Conservation (phyloP, 2,797 vertebrate species). For the Tenualosa ilisha region DNA sequence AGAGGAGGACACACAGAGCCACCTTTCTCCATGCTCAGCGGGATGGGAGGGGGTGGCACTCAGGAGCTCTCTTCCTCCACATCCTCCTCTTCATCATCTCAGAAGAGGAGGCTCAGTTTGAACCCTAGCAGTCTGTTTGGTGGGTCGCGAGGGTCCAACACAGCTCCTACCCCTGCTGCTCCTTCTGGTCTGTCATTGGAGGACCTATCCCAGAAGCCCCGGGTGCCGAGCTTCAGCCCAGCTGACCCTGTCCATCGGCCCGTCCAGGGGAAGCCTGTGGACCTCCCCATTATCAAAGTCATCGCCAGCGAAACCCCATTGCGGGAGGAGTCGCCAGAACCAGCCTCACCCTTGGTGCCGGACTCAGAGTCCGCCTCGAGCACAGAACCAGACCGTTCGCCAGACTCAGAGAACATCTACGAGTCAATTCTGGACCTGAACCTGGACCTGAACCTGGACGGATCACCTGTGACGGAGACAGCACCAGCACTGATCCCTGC, state of each 20-base stretch:
- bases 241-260: constrained; percentile 57
- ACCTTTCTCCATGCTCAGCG: constrained; percentile 34
- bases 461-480: constrained; percentile 48
- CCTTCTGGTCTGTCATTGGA: constrained; percentile 19
- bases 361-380: constrained; percentile 36
- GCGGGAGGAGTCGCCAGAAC: constrained; percentile 30
- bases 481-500: not conserved
- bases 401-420: constrained; percentile 73
- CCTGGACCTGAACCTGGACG: constrained; percentile 69
- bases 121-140: constrained; percentile 21
- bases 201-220: constrained; percentile 37
- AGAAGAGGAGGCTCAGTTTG: constrained; percentile 49
- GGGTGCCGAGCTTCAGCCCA: constrained; percentile 68
- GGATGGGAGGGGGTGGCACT: not conserved
- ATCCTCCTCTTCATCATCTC: constrained; percentile 16
- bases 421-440: constrained; percentile 77
- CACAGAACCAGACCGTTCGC: constrained; percentile 45
- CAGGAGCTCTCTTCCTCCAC: not conserved
- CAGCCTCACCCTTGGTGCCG: constrained; percentile 40
- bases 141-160: not conserved
- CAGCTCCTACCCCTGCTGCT: not conserved
- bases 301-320: constrained; percentile 20
- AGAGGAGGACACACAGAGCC: constrained; percentile 37
- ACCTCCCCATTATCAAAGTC: constrained; percentile 57
- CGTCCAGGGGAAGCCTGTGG: constrained; percentile 62